phyloP scores from a whole-genome alignment of 1,140 invertebrate species.

The Papilio dardanus region DNA sequence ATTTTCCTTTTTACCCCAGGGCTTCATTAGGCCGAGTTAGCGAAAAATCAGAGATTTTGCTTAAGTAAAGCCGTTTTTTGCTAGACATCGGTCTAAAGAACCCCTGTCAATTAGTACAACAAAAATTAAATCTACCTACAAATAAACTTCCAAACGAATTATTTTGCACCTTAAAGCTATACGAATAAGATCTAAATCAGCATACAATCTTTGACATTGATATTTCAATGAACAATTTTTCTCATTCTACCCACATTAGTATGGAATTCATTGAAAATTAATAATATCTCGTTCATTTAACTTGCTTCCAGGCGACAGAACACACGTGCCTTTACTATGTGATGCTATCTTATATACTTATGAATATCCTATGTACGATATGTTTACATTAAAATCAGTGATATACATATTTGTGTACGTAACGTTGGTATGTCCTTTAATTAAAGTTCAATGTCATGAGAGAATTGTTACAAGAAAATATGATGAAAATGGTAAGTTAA shows the following conservation, averaged over 20 bases:
- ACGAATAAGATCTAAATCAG: background rate
- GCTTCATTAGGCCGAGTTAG: too few relatives aligned
- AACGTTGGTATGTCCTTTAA: conserved; percentile 46
- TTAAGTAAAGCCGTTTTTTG: too few relatives aligned
- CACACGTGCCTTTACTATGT: background rate
- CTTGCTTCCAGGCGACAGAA: conserved; percentile 9
- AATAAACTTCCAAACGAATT: background rate
- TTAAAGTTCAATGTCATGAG: conserved; percentile 23
- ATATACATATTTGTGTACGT: conserved; percentile 51
- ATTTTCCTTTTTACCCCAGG: too few relatives aligned
- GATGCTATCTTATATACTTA: too few relatives aligned
- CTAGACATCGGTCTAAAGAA: too few relatives aligned
- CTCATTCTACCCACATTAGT: background rate
- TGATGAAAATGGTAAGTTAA: conserved; percentile 26
- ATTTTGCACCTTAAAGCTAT: background rate
- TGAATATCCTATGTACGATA: too few relatives aligned
- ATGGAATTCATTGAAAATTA: background rate
- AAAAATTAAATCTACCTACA: background rate
- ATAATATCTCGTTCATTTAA: conserved; percentile 12
- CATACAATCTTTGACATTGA: background rate
- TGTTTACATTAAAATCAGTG: conserved; percentile 41
- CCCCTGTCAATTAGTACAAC: too few relatives aligned
- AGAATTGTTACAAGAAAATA: conserved; percentile 8
- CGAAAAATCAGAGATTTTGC: too few relatives aligned
- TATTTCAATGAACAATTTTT: background rate